Base-by-base conservation (phyloP, 2,113 vertebrate species). In the Oreochromis niloticus region DNA sequence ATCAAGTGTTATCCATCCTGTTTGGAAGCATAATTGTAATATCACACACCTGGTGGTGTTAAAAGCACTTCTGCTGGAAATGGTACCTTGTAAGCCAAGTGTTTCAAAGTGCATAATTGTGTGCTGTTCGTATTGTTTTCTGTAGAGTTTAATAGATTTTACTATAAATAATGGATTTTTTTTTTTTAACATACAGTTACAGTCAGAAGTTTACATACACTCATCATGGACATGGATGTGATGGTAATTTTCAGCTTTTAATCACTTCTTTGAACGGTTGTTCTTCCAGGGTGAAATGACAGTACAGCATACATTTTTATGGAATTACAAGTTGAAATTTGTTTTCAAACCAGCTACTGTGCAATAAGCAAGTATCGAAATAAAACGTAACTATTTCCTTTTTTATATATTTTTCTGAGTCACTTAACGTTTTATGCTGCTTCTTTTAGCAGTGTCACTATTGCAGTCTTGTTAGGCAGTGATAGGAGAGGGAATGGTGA, bases 1-100 rank as follows among this genome's bases (percentile, higher is more conserved):
- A 86, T 82, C 30, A 39, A 81, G 39, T 78, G 71, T 52, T 75
- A 85, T 88, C 71, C 59, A 81, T 85, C 34, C 75, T 81, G 11
- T 91, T 88, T 82, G 57, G 59, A 86, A 81, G 34, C 63, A 83
- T 83, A 63, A 84, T 86, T 85, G 80, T 87, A 89, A 81, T 54
- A 68, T 85, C 5, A 11, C 68, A 84, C 86, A 89, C 85, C 83
- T 84, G 87, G 24, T 59, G 66, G 57, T 63, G 79, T 85, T 83
- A 82, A 86, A 93, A 84, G 85, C 82, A 16, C 32, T 57, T 61
- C 73, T 83, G 61, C 17, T 17, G 80, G 83, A 79, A 61, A 88
- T n/a, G 1, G 3, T 66, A 54, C 30, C 1, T 83, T 85, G 13
- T 16, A 12, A 54, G 55, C 32, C 79, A 90, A 87, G 59, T 82